These are phyloP conservation scores for Sinotaia quadrata DNA, from an alignment of 2,888 invertebrate species.

Conservation along the genomic window DNA sequence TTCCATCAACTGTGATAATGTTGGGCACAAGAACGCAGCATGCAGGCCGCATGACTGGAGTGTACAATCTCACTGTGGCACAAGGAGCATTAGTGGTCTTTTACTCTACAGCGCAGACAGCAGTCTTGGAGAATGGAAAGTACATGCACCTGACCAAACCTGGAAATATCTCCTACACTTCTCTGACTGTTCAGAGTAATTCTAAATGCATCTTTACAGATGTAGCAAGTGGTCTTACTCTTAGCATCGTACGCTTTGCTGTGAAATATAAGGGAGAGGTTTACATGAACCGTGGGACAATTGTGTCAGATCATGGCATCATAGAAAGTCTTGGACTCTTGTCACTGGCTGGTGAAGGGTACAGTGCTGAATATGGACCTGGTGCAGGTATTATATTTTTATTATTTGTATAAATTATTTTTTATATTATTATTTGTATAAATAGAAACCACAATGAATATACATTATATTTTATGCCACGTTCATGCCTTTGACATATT, in stretches of 20 bases:
- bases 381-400: conserved; percentile 37
- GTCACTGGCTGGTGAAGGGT: conserved; percentile 47
- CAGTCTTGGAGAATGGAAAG: conserved; percentile 48
- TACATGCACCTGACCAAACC: conserved; percentile 47
- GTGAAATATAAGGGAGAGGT: conserved; percentile 52
- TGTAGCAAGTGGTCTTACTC: conserved; percentile 39
- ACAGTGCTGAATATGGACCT: conserved; percentile 38
- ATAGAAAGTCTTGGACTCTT: conserved; percentile 54
- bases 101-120: conserved; percentile 53
- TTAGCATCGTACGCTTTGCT: conserved; percentile 43
- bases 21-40: conserved; percentile 54
- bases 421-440: not conserved
- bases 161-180: conserved; percentile 52
- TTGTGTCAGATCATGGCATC: conserved; percentile 46
- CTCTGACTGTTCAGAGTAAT: conserved; percentile 52
- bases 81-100: conserved; percentile 50
- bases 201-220: conserved; percentile 46
- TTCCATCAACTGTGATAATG: conserved; percentile 51
- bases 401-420: not conserved
- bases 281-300: conserved; percentile 50
- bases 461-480: no score
- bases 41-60: conserved; percentile 50
- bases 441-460: no score
- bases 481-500: no score
- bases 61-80: conserved; percentile 58